Evolutionary conservation across 2,113 vertebrate species (phyloP), one percentile per base, ranked within the genome.

Genomic region (Piaya cayana): DNA sequence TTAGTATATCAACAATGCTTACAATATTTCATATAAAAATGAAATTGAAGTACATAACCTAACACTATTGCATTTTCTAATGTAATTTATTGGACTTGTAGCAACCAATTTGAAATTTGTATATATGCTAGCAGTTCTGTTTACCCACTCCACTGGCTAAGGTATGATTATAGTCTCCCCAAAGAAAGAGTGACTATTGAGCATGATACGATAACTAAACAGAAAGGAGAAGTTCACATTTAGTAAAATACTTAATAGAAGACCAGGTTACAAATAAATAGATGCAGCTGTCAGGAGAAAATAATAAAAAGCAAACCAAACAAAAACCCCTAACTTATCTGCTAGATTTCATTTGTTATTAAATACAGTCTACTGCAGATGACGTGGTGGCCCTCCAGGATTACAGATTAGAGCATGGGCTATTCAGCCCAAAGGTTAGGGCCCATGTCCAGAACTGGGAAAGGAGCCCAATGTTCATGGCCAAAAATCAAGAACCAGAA

Each of bases 381-480:
- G 94, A 90, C 82, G 69, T 58, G 43, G 69, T 96, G 76, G 53
- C 68, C 71, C 71, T 97, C 86, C 95, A 92, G 29, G 72, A 86
- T 95, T 96, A 88, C 91, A 93, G 69, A 68, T 36, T 75, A 63
- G 86, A 91, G 47, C 91, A 83, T 15, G n/a, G 86, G 68, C 91
- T 77, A 82, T 78, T 64, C 76, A 93, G 80, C 83, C 72, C 80
- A 97, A 96, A 96, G 95, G 94, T 97, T 94, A 96, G 86, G 91
- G 92, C 86, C 29, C 1, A 1, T 71, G 60, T 93, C 95, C 96
- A 96, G 77, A 91, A n/a, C 92, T 86, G 68, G 67, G 88, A 92
- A 93, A 86, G 15, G 29, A 94, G 91, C 34, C 2, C 0, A 90
- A 93, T 1, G 15, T 55, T 92, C 86, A 68, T 71, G 76, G 92